phyloP scores from a whole-genome alignment of 2,113 vertebrate genomes.

The Todiramphus saurophagus region DNA sequence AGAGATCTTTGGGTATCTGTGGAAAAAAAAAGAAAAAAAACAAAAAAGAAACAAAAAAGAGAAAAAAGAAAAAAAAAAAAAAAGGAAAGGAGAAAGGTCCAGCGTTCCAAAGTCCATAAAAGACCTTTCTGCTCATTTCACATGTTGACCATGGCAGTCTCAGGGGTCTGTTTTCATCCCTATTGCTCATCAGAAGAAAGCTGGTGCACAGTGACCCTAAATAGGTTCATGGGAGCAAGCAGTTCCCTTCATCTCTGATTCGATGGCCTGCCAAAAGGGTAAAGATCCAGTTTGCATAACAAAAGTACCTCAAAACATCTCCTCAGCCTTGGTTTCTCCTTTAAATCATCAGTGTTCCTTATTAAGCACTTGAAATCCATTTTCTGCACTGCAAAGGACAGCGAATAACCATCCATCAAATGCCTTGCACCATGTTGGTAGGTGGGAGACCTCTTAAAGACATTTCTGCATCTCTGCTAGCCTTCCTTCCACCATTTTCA shows the following conservation, averaged over 20 bases:
- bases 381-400: not conserved
- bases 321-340: not conserved
- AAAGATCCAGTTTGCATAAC: not conserved
- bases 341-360: not conserved
- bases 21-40: not conserved
- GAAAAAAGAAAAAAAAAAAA: too few species aligned
- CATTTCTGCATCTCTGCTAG: not conserved
- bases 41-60: too few species aligned
- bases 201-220: not conserved
- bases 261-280: not conserved
- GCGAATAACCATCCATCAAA: not conserved
- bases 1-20: not conserved
- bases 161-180: not conserved
- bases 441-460: not conserved
- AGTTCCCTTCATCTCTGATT: not conserved
- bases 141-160: not conserved
- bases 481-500: not conserved
- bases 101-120: not conserved
- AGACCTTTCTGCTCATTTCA: not conserved
- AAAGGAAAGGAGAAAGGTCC: not conserved
- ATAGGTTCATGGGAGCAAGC: not conserved
- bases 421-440: fast-evolving
- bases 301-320: not conserved
- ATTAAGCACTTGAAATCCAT: not conserved
- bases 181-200: not conserved